Percentiles rank a stretch among this genome's conserved stretches.
phyloP scores from a whole-genome alignment of 2,113 vertebrate species.

The Lontra canadensis region DNA sequence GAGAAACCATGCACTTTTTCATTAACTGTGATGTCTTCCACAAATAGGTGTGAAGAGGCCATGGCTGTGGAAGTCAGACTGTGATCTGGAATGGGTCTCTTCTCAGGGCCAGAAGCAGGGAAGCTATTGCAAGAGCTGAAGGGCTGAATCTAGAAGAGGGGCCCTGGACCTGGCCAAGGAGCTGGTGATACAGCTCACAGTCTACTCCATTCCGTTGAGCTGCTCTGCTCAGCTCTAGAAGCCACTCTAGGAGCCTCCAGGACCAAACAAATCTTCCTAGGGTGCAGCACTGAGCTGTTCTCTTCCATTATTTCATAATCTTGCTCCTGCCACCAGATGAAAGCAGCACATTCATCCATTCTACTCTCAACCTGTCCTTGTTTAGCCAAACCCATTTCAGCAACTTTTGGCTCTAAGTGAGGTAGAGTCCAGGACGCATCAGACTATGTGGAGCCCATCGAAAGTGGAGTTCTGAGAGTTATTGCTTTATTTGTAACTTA shows the following conservation, averaged over 20 bases:
- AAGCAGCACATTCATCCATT: neutral
- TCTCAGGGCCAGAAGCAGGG: neutral
- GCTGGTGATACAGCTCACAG: neutral
- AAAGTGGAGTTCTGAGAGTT: neutral
- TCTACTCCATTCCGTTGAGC: neutral
- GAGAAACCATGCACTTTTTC: neutral
- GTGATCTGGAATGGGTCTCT: neutral
- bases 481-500: neutral
- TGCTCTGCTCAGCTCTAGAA: neutral
- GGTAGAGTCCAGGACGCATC: neutral
- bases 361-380: neutral
- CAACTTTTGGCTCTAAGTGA: neutral
- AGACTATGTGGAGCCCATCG: neutral
- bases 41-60: neutral
- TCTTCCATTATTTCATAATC: neutral
- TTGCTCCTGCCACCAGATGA: neutral
- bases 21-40: neutral
- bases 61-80: neutral
- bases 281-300: rapidly evolving
- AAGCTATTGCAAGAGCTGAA: neutral
- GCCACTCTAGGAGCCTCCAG: neutral
- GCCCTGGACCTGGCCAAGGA: neutral
- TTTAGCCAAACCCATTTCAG: neutral
- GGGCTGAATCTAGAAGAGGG: neutral
- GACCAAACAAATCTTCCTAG: neutral